These are phyloP conservation scores for Pocillopora meandrina DNA, from an alignment of 92 coral and sea anemone genomes.

Conservation along the genomic window DNA sequence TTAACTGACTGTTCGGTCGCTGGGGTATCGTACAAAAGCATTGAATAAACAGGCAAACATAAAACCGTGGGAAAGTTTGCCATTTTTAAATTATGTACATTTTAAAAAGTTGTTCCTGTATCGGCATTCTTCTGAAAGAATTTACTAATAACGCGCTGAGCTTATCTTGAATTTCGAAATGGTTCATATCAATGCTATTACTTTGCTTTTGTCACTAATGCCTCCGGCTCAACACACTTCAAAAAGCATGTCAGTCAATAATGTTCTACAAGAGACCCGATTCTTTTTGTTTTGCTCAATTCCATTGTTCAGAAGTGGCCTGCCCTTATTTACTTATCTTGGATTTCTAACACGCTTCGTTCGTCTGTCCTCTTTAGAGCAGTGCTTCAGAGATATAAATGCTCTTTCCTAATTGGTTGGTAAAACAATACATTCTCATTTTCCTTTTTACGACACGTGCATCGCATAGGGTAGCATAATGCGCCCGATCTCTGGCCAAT, in stretches of 20 bases:
- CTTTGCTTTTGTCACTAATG: neutral
- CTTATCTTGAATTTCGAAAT: neutral
- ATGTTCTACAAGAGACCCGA: conserved; percentile 1
- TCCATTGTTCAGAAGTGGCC: conserved; percentile 23
- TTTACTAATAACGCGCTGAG: neutral
- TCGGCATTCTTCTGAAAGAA: conserved; percentile 10
- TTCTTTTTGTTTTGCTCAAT: conserved; percentile 13
- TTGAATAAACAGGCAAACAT: conserved; percentile 27
- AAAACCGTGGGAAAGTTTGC: conserved; percentile 51
- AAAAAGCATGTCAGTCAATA: conserved; percentile 20
- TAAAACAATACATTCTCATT: conserved; percentile 31
- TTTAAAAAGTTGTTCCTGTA: conserved; percentile 1
- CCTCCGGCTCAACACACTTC: conserved; percentile 1
- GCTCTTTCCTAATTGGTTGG: conserved; percentile 33
- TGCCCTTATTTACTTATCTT: conserved; percentile 49
- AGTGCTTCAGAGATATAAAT: conserved; percentile 37
- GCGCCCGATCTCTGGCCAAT: conserved; percentile 52
- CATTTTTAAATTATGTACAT: conserved; percentile 38
- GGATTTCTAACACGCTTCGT: conserved; percentile 67
- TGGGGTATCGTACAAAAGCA: conserved; percentile 14
- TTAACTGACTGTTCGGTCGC: conserved; percentile 23
- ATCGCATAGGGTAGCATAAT: conserved; percentile 40
- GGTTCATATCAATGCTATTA: neutral
- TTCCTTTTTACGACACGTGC: conserved; percentile 70
- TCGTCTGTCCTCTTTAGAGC: conserved; percentile 51